phyloP scores from a whole-genome alignment of 1,140 invertebrate species.

The Epicauta chinensis region DNA sequence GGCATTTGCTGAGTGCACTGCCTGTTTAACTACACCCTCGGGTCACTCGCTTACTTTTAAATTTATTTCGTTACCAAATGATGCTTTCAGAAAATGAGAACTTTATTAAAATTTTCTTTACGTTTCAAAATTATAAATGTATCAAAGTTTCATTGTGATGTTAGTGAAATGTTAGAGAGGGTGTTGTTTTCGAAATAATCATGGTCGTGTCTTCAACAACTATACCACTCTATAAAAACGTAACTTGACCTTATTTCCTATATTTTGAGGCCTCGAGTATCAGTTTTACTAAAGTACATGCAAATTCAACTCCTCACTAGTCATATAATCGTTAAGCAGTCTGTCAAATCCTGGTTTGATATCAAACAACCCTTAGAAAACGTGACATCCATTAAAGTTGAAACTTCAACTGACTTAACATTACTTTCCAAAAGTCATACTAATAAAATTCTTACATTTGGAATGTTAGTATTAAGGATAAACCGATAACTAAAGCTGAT shows the following conservation, averaged over 20 bases:
- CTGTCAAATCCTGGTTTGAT: conserved; percentile 12
- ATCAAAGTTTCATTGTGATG: not conserved
- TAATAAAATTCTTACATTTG: conserved; percentile 13
- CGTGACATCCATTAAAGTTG: conserved; percentile 14
- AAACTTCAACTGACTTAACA: conserved; percentile 11
- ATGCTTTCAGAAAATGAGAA: too few species aligned
- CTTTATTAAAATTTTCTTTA: too few species aligned
- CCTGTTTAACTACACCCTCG: too few species aligned
- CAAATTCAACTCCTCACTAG: conserved; percentile 11
- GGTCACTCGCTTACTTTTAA: too few species aligned
- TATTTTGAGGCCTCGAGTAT: conserved; percentile 11
- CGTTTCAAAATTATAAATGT: too few species aligned
- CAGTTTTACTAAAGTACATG: conserved; percentile 14
- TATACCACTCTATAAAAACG: conserved; percentile 5
- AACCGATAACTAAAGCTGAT: too few species aligned
- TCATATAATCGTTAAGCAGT: conserved; percentile 16
- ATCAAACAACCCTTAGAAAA: conserved; percentile 14
- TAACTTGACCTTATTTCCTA: conserved; percentile 15
- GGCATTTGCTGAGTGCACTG: too few species aligned
- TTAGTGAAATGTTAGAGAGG: not conserved
- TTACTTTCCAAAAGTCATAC: conserved; percentile 12
- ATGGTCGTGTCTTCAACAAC: not conserved
- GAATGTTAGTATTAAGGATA: not conserved
- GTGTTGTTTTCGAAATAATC: not conserved
- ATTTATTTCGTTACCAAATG: too few species aligned